phyloP scores from a whole-genome alignment of 1,140 invertebrate genomes.

The Eulimnadia texana region DNA sequence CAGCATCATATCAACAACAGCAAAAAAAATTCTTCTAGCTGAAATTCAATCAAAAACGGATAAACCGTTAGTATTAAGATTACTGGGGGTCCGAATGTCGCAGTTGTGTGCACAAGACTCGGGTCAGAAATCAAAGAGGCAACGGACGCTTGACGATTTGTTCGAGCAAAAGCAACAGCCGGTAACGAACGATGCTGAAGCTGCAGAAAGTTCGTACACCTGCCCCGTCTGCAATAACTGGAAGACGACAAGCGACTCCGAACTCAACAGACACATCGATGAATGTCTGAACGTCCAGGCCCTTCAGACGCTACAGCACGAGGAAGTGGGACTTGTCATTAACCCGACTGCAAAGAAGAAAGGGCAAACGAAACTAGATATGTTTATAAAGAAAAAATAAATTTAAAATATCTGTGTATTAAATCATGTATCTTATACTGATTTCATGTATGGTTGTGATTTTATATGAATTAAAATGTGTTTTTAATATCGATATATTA shows the following conservation, averaged over 20 bases:
- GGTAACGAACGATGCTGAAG: slow-evolving; percentile 1
- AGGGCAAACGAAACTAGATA: background rate
- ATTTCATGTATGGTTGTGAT: too few species aligned
- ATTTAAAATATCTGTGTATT: too few species aligned
- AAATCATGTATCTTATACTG: too few species aligned
- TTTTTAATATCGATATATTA: too few species aligned
- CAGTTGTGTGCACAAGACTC: slow-evolving; percentile 14
- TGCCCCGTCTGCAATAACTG: slow-evolving; percentile 16
- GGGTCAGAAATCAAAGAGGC: background rate
- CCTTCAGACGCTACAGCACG: background rate
- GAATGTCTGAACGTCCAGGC: slow-evolving; percentile 19
- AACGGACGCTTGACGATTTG: background rate
- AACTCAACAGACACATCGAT: slow-evolving; percentile 19
- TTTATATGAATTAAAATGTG: too few species aligned
- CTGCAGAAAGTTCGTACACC: background rate
- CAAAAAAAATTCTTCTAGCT: slow-evolving; percentile 28
- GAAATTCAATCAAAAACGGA: slow-evolving; percentile 28
- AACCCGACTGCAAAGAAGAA: too few species aligned
- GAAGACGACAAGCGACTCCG: slow-evolving; percentile 8
- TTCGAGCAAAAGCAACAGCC: background rate
- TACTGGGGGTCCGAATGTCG: slow-evolving; percentile 34
- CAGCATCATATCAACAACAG: slow-evolving; percentile 29
- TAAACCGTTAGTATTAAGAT: slow-evolving; percentile 28
- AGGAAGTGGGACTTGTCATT: too few species aligned
- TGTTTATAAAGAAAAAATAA: background rate